Evolutionary conservation across 2,113 vertebrate genomes (phyloP), one percentile per base, ranked within the genome.

Genomic region (Chloebia gouldiae): DNA sequence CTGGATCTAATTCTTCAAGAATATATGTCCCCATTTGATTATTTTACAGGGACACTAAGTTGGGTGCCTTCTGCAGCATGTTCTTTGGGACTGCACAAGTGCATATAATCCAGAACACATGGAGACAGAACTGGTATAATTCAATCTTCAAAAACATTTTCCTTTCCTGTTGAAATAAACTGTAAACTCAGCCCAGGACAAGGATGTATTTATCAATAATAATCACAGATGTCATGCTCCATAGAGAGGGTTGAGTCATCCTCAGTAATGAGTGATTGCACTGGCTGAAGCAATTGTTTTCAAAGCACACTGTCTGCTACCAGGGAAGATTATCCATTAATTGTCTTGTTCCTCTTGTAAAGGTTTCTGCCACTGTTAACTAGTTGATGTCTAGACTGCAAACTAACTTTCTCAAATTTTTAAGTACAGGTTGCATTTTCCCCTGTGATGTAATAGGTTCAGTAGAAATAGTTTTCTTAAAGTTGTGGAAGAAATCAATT

Each of bases 191-290:
- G 66, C 28, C 54, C 49, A 80, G 82, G 59, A 80, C n/a, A 59
- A 77, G 60, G 60, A 88, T 50, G 44, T 59, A 73, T 90, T 89
- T 92, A 63, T 92, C 93, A 89, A 61, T 92, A 86, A 72, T 89
- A 76, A 85, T 82, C 54, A 61, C 45, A 82, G 73, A 72, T 86
- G 71, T 77, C 63, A 66, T 2, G 22, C 15, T 95, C 63, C 85
- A 77, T 37, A 51, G 78, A 73, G 88, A 82, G 59, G 66, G 61
- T 70, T 95, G 92, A 94, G 84, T 95, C 93, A 85, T 77, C 78
- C 59, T 80, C 24, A 56, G 0, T 4, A 2, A 31, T 49, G 81
- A 91, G 33, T 73, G 47, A 33, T 80, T 70, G 85, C 60, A 50
- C 59, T 77, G 71, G 13, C 54, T 70, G 76, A 93, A 90, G 50